Evolutionary conservation across 2,797 vertebrate genomes (phyloP).

Genomic region (Ctenochaetus hawaiiensis): DNA sequence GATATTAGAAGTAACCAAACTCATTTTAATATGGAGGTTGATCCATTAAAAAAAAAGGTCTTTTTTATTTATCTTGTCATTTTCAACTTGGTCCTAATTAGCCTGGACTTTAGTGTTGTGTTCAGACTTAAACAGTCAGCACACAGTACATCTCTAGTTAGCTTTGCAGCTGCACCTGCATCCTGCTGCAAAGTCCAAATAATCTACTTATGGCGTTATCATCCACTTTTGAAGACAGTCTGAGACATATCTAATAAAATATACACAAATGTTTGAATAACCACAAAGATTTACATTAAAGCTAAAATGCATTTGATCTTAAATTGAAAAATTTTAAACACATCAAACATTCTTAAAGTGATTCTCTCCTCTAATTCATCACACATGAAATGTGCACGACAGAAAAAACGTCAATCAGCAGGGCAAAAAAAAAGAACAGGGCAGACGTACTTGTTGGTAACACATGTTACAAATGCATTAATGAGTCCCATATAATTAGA

Average conservation of each 20-base stretch:
- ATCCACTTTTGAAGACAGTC: background rate
- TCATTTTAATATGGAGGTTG: background rate
- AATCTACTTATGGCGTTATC: background rate
- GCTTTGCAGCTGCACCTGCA: too few relatives aligned
- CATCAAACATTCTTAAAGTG: too few relatives aligned
- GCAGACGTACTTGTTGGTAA: background rate
- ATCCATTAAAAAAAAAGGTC: background rate
- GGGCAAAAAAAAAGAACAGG: constrained; percentile 1
- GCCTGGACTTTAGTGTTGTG: background rate
- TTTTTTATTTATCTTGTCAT: background rate
- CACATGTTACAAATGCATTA: background rate
- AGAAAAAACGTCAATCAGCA: background rate
- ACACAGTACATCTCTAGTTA: background rate
- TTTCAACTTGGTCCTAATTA: background rate
- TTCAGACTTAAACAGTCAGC: background rate
- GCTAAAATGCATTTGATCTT: background rate
- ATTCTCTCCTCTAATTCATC: too few relatives aligned
- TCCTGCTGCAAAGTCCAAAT: background rate
- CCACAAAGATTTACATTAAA: too few relatives aligned
- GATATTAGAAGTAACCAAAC: constrained; percentile 1
- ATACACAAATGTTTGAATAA: too few relatives aligned
- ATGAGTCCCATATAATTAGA: background rate
- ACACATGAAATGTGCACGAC: background rate
- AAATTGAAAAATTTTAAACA: background rate
- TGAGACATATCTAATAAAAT: background rate